Percentiles rank a stretch among this genome's conserved stretches.
These are phyloP conservation scores for Tetheella fluctuosa DNA, from an alignment of 2,888 invertebrate species.

Conservation along the genomic window DNA sequence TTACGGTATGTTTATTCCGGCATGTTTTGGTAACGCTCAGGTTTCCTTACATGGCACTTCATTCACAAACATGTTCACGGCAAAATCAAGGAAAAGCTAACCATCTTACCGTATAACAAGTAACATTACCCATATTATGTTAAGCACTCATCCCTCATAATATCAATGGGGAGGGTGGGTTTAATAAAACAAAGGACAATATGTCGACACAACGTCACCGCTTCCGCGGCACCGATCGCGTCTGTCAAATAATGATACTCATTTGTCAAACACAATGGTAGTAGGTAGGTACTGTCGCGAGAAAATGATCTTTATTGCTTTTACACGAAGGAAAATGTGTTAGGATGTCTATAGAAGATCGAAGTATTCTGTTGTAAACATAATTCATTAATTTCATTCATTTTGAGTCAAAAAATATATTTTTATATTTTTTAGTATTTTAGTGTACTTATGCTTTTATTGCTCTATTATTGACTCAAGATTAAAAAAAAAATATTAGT, in stretches of 20 bases:
- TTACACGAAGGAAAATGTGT: background rate
- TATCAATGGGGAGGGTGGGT: constrained; percentile 60
- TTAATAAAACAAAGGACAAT: constrained; percentile 83
- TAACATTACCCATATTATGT: constrained; percentile 47
- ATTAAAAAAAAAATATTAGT: no score
- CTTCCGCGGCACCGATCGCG: constrained; percentile 60
- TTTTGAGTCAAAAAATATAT: no score
- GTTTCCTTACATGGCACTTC: no score
- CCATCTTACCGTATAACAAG: constrained; percentile 48
- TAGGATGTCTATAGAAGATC: background rate
- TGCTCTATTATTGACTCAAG: no score
- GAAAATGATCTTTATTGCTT: constrained; percentile 10
- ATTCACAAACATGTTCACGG: no score
- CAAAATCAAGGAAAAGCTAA: no score
- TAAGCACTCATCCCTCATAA: constrained; percentile 60
- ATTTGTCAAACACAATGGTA: constrained; percentile 80
- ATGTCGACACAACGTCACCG: constrained; percentile 65
- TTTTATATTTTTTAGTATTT: no score
- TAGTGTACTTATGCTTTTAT: no score
- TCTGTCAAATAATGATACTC: constrained; percentile 82
- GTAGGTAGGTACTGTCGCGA: constrained; percentile 22
- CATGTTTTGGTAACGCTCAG: no score
- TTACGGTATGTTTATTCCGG: no score
- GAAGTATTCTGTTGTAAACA: background rate
- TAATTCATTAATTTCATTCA: background rate